A percentile compares a stretch with the other conserved stretches of the same genome.
These are phyloP conservation scores for Lepidochitona cinerea DNA, from an alignment of 2,888 invertebrate genomes.

Conservation along the genomic window DNA sequence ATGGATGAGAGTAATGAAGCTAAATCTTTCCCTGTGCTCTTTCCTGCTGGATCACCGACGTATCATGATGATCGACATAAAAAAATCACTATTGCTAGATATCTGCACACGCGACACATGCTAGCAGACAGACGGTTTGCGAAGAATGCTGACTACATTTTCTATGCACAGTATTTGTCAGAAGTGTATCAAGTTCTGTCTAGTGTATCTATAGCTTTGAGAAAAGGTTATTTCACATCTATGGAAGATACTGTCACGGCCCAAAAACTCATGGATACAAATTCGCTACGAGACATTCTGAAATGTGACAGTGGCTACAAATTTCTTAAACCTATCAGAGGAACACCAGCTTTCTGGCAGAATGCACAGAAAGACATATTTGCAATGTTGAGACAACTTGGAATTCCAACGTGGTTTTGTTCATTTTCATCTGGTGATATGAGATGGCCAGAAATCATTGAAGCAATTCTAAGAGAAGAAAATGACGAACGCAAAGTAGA, in stretches of 20 bases:
- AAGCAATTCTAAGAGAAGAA: slow-evolving; percentile 14
- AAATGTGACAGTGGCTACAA: slow-evolving; percentile 20
- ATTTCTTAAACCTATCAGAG: slow-evolving; percentile 25
- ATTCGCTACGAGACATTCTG: slow-evolving; percentile 12
- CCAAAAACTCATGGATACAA: not conserved
- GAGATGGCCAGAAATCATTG: slow-evolving; percentile 30
- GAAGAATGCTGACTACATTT: slow-evolving; percentile 24
- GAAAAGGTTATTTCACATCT: slow-evolving; percentile 15
- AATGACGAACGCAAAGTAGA: slow-evolving; percentile 14
- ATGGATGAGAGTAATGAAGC: not conserved
- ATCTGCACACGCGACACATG: slow-evolving; percentile 21
- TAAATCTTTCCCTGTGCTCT: too few relatives aligned
- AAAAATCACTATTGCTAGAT: slow-evolving; percentile 10
- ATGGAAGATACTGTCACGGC: slow-evolving; percentile 10
- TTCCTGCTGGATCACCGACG: not conserved
- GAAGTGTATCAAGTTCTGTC: slow-evolving; percentile 15
- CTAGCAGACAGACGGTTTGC: slow-evolving; percentile 24
- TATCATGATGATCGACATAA: not conserved
- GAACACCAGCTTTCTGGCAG: slow-evolving; percentile 33
- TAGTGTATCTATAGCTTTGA: slow-evolving; percentile 17
- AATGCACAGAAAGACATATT: slow-evolving; percentile 25
- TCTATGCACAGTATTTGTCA: slow-evolving; percentile 24
- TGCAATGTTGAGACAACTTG: too few relatives aligned
- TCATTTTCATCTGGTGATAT: slow-evolving; percentile 33
- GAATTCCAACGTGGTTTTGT: slow-evolving; percentile 31